These are phyloP conservation scores for Dryocosmus kuriphilus DNA, from an alignment of 2,888 invertebrate species.

Conservation along the genomic window DNA sequence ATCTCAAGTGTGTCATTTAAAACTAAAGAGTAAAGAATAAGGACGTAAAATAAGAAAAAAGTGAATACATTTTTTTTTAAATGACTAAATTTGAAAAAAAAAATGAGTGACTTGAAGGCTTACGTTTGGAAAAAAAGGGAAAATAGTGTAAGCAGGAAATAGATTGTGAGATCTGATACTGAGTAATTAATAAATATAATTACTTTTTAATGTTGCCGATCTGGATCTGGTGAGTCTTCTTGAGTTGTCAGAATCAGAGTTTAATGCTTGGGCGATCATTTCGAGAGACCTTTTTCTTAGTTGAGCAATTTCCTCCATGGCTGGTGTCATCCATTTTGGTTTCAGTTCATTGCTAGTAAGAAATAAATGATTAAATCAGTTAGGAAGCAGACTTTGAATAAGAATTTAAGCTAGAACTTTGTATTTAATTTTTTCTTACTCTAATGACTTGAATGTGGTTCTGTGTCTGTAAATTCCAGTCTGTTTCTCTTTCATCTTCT, in stretches of 20 bases:
- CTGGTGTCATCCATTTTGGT: conserved; percentile 74
- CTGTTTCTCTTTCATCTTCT: conserved; percentile 81
- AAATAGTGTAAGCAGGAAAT: too few relatives aligned
- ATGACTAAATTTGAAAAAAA: too few relatives aligned
- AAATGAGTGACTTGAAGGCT: too few relatives aligned
- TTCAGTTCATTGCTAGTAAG: conserved; percentile 65
- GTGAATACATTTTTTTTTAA: too few relatives aligned
- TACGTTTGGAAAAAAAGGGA: too few relatives aligned
- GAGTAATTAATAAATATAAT: conserved; percentile 46
- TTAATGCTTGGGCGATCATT: conserved; percentile 41
- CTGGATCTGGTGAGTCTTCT: conserved; percentile 70
- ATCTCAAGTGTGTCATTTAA: too few relatives aligned
- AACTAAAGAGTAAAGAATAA: too few relatives aligned
- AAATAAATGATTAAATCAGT: conserved; percentile 35
- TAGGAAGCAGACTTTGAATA: neutral
- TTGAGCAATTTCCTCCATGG: conserved; percentile 72
- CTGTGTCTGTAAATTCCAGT: conserved; percentile 66
- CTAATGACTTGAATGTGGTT: conserved; percentile 62
- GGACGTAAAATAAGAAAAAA: too few relatives aligned
- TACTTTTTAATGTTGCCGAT: conserved; percentile 69
- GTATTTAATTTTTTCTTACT: conserved; percentile 64
- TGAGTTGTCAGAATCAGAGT: conserved; percentile 47
- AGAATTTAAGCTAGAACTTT: neutral
- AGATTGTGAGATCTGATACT: too few relatives aligned
- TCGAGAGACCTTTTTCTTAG: conserved; percentile 63